Evolutionary conservation across 2,888 invertebrate genomes (phyloP).

Genomic region (Gari tellinella): DNA sequence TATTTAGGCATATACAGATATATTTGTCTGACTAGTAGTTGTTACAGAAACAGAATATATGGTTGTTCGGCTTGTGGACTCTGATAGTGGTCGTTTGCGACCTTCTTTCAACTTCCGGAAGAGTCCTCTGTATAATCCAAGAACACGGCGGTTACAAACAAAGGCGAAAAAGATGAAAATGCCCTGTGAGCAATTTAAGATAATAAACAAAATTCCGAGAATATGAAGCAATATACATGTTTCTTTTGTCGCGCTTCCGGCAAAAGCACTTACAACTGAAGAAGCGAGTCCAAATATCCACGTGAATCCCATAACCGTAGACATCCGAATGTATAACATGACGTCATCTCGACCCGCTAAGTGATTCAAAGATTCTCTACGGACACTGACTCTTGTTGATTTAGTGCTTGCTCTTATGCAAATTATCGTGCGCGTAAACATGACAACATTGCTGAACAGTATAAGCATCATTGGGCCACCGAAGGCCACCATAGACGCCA

Average conservation of each 20-base stretch:
- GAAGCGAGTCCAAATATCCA: constrained; percentile 80
- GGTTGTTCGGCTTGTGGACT: constrained; percentile 43
- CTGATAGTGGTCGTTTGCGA: constrained; percentile 23
- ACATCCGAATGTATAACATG: constrained; percentile 79
- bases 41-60: constrained; percentile 15
- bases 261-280: constrained; percentile 73
- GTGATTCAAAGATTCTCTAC: constrained; percentile 64
- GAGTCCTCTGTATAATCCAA: constrained; percentile 63
- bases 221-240: constrained; percentile 72
- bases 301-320: constrained; percentile 81
- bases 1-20: no score
- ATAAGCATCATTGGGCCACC: constrained; percentile 76
- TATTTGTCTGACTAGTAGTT: constrained; percentile 21
- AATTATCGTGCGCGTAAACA: constrained; percentile 75
- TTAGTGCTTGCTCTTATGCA: constrained; percentile 72
- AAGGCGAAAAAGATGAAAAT: constrained; percentile 79
- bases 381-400: constrained; percentile 60
- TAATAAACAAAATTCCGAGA: constrained; percentile 73
- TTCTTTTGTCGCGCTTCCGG: constrained; percentile 49
- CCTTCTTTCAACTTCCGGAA: constrained; percentile 23
- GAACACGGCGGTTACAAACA: constrained; percentile 74
- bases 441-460: constrained; percentile 68
- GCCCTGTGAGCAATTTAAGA: constrained; percentile 79
- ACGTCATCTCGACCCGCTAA: constrained; percentile 75
- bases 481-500: constrained; percentile 74